Evolutionary conservation across 2,113 vertebrate species (phyloP).

Genomic region (Ceratotherium simum): DNA sequence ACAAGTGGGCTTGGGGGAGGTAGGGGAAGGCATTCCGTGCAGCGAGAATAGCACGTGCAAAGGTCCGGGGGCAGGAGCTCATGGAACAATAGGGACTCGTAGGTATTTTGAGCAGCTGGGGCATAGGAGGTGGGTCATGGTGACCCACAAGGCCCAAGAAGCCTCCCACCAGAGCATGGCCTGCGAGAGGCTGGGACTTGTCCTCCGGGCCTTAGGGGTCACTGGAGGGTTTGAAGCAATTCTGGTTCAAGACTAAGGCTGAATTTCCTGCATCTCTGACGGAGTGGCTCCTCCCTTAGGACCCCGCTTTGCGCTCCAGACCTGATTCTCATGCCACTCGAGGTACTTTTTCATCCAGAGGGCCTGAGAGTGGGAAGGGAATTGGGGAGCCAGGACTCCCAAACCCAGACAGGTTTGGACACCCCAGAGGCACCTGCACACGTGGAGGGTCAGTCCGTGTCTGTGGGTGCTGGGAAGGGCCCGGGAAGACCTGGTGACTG

Average conservation of each 20-base stretch:
- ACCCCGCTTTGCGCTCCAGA: not conserved
- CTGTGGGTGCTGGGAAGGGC: not conserved
- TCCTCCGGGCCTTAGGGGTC: not conserved
- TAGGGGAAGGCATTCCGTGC: not conserved
- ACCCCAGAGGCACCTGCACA: not conserved
- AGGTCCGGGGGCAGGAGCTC: not conserved
- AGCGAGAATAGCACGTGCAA: not conserved
- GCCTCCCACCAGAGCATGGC: fast-evolving
- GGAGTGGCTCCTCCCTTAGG: not conserved
- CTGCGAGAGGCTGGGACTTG: not conserved
- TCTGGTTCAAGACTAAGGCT: not conserved
- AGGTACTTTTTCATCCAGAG: not conserved
- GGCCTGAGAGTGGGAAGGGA: too few species aligned
- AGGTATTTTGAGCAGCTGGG: not conserved
- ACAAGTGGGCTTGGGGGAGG: not conserved
- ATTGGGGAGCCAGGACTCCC: not conserved
- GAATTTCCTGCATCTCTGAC: not conserved
- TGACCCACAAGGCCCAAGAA: not conserved
- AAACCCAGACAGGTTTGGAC: not conserved
- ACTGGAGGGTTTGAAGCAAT: not conserved
- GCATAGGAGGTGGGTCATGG: not conserved
- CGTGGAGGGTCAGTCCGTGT: not conserved
- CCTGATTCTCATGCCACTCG: not conserved
- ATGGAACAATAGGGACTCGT: not conserved
- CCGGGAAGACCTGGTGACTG: not conserved